Conservation (phyloP, 1,140 invertebrate species). For the Drosophila kurseongensis region DNA sequence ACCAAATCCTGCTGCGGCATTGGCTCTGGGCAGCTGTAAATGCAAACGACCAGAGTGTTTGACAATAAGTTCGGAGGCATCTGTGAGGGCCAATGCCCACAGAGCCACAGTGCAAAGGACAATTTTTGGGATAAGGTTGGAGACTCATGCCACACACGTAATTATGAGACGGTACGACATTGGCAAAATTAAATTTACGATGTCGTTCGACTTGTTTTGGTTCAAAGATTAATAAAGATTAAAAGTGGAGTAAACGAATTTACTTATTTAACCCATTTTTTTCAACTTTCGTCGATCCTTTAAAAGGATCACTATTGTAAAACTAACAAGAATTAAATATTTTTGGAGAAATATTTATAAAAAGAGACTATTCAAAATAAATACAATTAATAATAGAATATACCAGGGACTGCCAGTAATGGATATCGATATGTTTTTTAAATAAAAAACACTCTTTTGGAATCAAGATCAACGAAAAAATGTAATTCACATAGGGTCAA, state of each 20-base stretch:
- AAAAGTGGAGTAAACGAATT: neutral
- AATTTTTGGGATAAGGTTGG: slow-evolving; percentile 16
- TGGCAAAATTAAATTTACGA: neutral
- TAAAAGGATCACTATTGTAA: too few relatives aligned
- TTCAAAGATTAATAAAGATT: neutral
- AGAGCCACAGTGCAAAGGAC: slow-evolving; percentile 5
- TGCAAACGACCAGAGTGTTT: slow-evolving; percentile 65
- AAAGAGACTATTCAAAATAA: too few relatives aligned
- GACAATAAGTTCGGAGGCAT: slow-evolving; percentile 46
- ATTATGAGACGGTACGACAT: slow-evolving; percentile 12
- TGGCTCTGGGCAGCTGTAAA: slow-evolving; percentile 64
- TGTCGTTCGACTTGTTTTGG: neutral
- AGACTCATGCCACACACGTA: slow-evolving; percentile 8
- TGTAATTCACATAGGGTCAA: too few relatives aligned
- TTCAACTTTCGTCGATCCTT: too few relatives aligned
- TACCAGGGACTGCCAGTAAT: too few relatives aligned
- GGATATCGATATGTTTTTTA: too few relatives aligned
- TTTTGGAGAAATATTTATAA: too few relatives aligned
- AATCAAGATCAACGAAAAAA: too few relatives aligned
- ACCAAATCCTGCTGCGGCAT: slow-evolving; percentile 8
- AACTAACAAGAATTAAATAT: too few relatives aligned
- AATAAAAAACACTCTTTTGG: too few relatives aligned
- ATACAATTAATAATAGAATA: too few relatives aligned
- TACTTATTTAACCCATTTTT: too few relatives aligned
- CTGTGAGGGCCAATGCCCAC: neutral